Base-by-base conservation (phyloP, 2,888 invertebrate genomes). In the Hipparchia semele region DNA sequence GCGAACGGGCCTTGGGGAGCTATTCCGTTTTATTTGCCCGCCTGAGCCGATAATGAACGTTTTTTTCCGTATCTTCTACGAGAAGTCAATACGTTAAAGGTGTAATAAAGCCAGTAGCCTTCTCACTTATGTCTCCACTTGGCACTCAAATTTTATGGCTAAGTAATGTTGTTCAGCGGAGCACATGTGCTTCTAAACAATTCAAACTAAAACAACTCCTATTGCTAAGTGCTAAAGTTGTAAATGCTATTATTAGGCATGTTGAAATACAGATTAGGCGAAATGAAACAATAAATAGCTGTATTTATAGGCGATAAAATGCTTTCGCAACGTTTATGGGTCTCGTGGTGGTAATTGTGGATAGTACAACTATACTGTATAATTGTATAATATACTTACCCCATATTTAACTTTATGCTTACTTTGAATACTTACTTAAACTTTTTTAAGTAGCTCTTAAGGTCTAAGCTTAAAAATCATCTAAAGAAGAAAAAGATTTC, bases 1-100 rank as follows among this genome's bases (percentile, higher is more conserved):
- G 86, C 80, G 86, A 90, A 83, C 86, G 86, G 84, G 84, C 92
- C 85, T 89, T 79, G 79, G 91, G 91, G 92, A 87, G 85, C 89
- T 80, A 90, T 92, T 83, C 84, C 88, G 89, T 91, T 92, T 90
- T 91, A 91, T 91, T 91, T 91, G 87, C 85, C 79, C 88, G 80
- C 85, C 83, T 85, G 83, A 87, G 84, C 83, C 89, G 89, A 89
- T 92, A 92, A 92, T 92, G 91, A 91, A 92, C 88, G 88, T 88
- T 91, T 91, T 90, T 91, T 90, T 87, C 77, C 81, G 82, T 86
- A 84, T 86, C 84, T 87, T 84, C 85, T 85, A 81, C 79, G 79
- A 84, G 82, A 84, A 86, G 89, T 90, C 88, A 87, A 90, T 90
- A 88, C 86, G 87, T 85, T 87, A 85, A 86, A 89, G 86, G 85